Base-by-base conservation (phyloP, 2,797 vertebrate species). In the Sus cebifrons region DNA sequence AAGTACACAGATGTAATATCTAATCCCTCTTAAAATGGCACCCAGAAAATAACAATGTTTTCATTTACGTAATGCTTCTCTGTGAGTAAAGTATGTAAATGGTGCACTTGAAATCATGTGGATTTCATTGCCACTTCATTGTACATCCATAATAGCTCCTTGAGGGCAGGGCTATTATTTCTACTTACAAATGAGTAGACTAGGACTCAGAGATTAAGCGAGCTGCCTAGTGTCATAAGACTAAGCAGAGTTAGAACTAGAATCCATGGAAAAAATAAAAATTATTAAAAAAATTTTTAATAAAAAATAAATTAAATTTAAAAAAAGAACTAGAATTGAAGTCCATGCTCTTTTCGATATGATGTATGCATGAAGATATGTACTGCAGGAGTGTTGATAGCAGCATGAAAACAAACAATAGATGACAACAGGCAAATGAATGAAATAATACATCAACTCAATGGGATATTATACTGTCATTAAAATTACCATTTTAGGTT, bases 21-120 rank as follows among this genome's bases (percentile, higher is more conserved):
- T 70, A 92, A 78, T 49, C 91, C 29, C 25, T 87, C 44, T 91
- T 85, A 96, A 84, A 88, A 91, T 91, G 11, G 54, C 32, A 44
- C 68, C 29, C 36, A 29, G 77, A 70, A 70, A 88, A 70, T 23
- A 44, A 10, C 44, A 49, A 16, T 62, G 56, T 67, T 94, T 73
- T 73, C 65, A 62, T 40, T 86, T 56, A 18, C 32, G 67, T 85
- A 67, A 81, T 77, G 62, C 20, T 93, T 93, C 77, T 65, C 32
- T 64, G 10, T 27, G 62, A 81, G 62, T 40, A 4, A 84, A 56
- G 56, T 73, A 25, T 65, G n/a, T 73, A 81, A 81, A 25, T 8
- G n/a, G 16, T 44, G 27, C 20, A 87, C 32, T 85, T 60, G 23
- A 79, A 52, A 27, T 77, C 74, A 25, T 36, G 27, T 10, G 73